Evolutionary conservation across 1,140 invertebrate species (phyloP).

Genomic region (Camponotus vicinus): DNA sequence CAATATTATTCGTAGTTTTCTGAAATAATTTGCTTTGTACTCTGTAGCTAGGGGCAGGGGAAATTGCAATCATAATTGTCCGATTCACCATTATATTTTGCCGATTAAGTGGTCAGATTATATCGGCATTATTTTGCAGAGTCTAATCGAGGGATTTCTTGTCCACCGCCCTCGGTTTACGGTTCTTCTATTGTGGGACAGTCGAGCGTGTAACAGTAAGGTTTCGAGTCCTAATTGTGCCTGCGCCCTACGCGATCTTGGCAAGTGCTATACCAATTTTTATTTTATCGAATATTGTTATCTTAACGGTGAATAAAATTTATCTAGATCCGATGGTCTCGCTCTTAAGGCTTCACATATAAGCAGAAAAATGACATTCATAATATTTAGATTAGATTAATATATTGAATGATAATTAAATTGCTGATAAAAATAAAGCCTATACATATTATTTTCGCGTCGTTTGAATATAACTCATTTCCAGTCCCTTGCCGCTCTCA

Average conservation of each 20-base stretch:
- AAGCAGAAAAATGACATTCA: no score
- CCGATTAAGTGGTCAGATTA: constrained; percentile 62
- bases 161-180: constrained; percentile 64
- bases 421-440: not conserved
- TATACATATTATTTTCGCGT: constrained; percentile 24
- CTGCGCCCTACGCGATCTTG: constrained; percentile 7
- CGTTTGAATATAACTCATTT: constrained; percentile 65
- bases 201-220: constrained; percentile 61
- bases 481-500: not conserved
- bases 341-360: not conserved
- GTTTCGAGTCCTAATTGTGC: constrained; percentile 69
- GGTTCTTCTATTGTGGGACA: constrained; percentile 58
- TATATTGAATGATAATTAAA: not conserved
- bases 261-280: constrained; percentile 28
- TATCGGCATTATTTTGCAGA: constrained; percentile 49
- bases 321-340: not conserved
- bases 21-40: constrained; percentile 34
- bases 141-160: constrained; percentile 70
- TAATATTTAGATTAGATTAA: no score
- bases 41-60: not conserved
- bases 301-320: not conserved
- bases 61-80: constrained; percentile 43
- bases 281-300: not conserved
- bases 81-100: constrained; percentile 58
- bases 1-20: constrained; percentile 29